Evolutionary conservation across 2,797 vertebrate genomes (phyloP).

Genomic region (Hafferia zeledoni): DNA sequence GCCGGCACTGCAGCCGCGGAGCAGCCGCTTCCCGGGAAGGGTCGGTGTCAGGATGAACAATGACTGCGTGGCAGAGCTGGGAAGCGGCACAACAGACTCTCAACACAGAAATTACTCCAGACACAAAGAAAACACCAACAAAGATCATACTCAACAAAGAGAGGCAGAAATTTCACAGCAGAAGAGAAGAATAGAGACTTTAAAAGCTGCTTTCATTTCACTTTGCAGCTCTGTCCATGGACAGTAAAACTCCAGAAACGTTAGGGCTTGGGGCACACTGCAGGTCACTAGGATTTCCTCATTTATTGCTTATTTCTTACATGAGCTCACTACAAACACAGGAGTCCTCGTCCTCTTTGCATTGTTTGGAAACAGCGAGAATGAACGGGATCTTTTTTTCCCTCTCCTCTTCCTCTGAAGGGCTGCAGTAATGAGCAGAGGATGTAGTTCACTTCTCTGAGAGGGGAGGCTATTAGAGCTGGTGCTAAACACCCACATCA

Average conservation of each 20-base stretch:
- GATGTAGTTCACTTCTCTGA: slow-evolving; percentile 51
- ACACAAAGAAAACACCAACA: slow-evolving; percentile 69
- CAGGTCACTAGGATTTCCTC: slow-evolving; percentile 62
- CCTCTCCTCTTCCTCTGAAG: slow-evolving; percentile 47
- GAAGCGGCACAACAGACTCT: slow-evolving; percentile 29
- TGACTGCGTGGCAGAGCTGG: not conserved
- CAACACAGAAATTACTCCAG: slow-evolving; percentile 52
- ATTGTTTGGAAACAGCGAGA: slow-evolving; percentile 52
- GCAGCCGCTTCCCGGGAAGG: not conserved
- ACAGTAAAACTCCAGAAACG: slow-evolving; percentile 40
- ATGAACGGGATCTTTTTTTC: slow-evolving; percentile 27
- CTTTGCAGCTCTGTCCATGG: not conserved
- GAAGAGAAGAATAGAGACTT: slow-evolving; percentile 45
- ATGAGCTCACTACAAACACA: slow-evolving; percentile 50
- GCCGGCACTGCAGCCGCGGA: fast-evolving
- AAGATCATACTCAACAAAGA: slow-evolving; percentile 54
- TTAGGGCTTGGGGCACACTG: not conserved
- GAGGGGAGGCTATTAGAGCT: slow-evolving; percentile 65
- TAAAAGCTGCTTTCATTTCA: slow-evolving; percentile 63
- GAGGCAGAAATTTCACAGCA: slow-evolving; percentile 48
- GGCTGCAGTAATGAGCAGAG: slow-evolving; percentile 53
- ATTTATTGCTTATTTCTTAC: slow-evolving; percentile 50
- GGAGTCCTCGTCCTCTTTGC: slow-evolving; percentile 48
- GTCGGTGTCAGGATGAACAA: not conserved
- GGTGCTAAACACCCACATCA: slow-evolving; percentile 62